Evolutionary conservation across 2,113 vertebrate genomes (phyloP), one percentile per base, ranked within the genome.

Genomic region (Neomonachus schauinslandi): DNA sequence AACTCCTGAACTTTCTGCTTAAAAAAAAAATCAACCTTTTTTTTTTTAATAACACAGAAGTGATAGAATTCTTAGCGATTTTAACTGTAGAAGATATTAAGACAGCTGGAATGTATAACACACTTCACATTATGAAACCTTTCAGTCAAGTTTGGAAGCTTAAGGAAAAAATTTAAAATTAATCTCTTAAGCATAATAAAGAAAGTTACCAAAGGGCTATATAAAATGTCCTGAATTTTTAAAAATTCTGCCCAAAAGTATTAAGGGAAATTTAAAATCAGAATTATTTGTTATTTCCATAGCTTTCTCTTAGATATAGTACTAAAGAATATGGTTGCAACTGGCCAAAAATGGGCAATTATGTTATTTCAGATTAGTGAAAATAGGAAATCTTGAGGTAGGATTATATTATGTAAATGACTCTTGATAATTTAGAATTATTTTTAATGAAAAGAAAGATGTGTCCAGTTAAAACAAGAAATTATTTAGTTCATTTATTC

Each of bases 401-500:
- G 42, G 31, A 21, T 39, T 83, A 6, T 87, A 53, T 69, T 74
- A 49, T 87, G 82, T 89, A 97, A 96, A 90, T 92, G 63, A 79
- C 24, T 49, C 76, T 81, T 26, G 18, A 84, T 92, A 36, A 36
- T 79, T 96, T 72, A 82, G 96, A 88, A 93, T 86, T 74, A 89
- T 82, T 97, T 93, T 94, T 94, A 89, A 93, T 93, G 76, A 86
- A 95, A 96, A 95, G n/a, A 87, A 92, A 6, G 36, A 69, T 77
- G 21, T 92, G 81, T 80, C 28, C 42, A 63, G 9, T 89, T 92
- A 85, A 96, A 72, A 86, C 76, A 93, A 94, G 36, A 84, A 95
- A 94, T 94, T 67, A 92, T 63, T 80, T 88, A 91, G n/a, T 67
- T 95, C 51, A 39, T 91, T 96, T 93, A 83, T 80, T 80, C 55